Evolutionary conservation across 2,797 vertebrate species (phyloP).

Genomic region (Anas bahamensis): DNA sequence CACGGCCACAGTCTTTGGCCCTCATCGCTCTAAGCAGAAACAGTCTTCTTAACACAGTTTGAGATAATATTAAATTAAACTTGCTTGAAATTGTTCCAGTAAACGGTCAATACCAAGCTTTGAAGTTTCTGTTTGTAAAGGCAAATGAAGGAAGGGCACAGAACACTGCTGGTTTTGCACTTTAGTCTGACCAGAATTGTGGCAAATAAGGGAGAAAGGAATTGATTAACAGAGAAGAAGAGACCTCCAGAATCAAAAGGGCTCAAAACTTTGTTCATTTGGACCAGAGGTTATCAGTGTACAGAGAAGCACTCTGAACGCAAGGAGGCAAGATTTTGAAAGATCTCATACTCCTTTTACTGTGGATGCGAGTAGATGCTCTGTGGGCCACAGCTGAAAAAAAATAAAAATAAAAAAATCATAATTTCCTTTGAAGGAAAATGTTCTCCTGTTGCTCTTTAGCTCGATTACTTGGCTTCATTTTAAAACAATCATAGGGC

Average conservation of each 20-base stretch:
- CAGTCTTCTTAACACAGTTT: neutral
- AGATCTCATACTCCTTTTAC: neutral
- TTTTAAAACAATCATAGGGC: neutral
- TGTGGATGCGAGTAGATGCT: neutral
- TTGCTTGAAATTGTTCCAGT: neutral
- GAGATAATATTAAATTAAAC: neutral
- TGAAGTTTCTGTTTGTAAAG: neutral
- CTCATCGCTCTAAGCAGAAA: neutral
- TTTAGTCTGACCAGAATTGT: conserved; percentile 35
- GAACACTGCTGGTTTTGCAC: neutral
- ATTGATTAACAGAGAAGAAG: conserved; percentile 51
- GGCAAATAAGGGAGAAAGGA: conserved; percentile 23
- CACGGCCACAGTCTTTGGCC: neutral
- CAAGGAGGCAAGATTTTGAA: conserved; percentile 44
- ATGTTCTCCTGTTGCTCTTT: neutral
- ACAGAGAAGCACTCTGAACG: conserved; percentile 25
- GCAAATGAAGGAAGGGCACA: conserved; percentile 2
- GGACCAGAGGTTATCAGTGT: conserved; percentile 30
- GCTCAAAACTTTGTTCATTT: conserved; percentile 21
- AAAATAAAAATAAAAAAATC: neutral
- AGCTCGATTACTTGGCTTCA: neutral
- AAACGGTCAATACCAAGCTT: neutral
- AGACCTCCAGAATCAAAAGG: conserved; percentile 50
- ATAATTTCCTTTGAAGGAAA: neutral
- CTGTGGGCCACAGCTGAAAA: conserved; percentile 31